Conservation (phyloP, 2,113 vertebrate genomes). For the Gobiocypris rarus region DNA sequence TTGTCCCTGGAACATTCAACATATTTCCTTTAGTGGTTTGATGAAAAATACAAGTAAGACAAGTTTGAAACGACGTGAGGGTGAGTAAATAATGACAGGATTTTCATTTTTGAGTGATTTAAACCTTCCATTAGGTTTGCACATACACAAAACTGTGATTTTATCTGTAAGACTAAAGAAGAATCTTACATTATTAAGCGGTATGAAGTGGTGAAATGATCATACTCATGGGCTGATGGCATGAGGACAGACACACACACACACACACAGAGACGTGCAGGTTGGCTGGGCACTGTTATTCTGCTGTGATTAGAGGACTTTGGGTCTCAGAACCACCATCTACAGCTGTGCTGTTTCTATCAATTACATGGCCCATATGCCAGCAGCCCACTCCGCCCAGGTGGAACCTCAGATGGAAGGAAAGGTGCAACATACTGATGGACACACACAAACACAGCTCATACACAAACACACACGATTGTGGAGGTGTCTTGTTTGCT, state of each 20-base stretch:
- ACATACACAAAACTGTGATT: neutral
- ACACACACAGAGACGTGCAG: slow-evolving; percentile 1
- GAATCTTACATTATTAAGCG: neutral
- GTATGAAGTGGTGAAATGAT: neutral
- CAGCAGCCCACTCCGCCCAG: slow-evolving; percentile 71
- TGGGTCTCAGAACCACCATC: slow-evolving; percentile 71
- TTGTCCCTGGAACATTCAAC: neutral
- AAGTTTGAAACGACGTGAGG: neutral
- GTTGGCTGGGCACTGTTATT: slow-evolving; percentile 59
- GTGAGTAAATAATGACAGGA: neutral
- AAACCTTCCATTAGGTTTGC: neutral
- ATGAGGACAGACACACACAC: neutral
- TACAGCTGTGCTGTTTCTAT: slow-evolving; percentile 82
- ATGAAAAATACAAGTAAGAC: neutral
- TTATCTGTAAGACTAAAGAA: neutral
- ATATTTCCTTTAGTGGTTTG: neutral
- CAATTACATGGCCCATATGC: slow-evolving; percentile 83
- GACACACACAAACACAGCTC: slow-evolving; percentile 26
- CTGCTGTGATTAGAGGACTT: slow-evolving; percentile 74
- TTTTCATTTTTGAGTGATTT: neutral
- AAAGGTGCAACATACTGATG: slow-evolving; percentile 45
- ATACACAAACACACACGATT: slow-evolving; percentile 26
- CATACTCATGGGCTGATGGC: neutral
- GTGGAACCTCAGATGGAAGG: slow-evolving; percentile 60
- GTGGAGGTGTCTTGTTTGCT: slow-evolving; percentile 59